Evolutionary conservation across 2,797 vertebrate species (phyloP).

Genomic region (Lateolabrax maculatus): DNA sequence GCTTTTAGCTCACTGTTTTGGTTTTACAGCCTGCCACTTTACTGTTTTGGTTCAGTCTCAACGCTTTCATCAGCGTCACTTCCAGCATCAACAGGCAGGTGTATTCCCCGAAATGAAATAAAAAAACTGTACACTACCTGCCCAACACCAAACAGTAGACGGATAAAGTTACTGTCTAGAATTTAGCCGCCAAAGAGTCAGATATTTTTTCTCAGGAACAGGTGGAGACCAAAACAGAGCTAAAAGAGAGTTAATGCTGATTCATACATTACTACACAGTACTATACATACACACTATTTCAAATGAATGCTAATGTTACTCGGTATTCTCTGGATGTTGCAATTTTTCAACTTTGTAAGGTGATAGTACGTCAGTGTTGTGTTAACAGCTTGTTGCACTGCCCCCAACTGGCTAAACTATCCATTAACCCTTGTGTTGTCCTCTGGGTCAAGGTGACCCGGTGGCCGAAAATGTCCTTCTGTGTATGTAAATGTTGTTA

Average conservation of each 20-base stretch:
- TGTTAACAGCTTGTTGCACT: background rate
- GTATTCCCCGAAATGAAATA: no score
- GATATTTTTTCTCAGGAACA: background rate
- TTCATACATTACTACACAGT: no score
- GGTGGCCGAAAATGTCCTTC: no score
- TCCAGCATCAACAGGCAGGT: no score
- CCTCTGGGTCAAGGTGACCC: no score
- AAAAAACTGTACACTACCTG: no score
- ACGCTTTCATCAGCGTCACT: background rate
- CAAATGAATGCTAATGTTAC: background rate
- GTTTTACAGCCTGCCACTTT: background rate
- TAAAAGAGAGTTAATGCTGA: background rate
- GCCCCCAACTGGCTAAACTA: background rate
- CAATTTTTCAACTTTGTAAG: background rate
- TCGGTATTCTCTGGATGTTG: background rate
- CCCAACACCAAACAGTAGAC: background rate
- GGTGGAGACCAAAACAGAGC: constrained; percentile 14
- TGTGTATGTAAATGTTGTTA: no score
- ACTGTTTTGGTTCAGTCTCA: background rate
- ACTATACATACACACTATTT: no score
- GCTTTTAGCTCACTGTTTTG: background rate
- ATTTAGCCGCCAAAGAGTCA: background rate
- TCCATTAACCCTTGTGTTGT: no score
- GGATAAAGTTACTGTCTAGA: background rate
- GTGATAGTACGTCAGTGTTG: background rate